A percentile compares a stretch with the other conserved stretches of the same genome.
Evolutionary conservation across 2,113 vertebrate species (phyloP).

Genomic region (Conger conger): DNA sequence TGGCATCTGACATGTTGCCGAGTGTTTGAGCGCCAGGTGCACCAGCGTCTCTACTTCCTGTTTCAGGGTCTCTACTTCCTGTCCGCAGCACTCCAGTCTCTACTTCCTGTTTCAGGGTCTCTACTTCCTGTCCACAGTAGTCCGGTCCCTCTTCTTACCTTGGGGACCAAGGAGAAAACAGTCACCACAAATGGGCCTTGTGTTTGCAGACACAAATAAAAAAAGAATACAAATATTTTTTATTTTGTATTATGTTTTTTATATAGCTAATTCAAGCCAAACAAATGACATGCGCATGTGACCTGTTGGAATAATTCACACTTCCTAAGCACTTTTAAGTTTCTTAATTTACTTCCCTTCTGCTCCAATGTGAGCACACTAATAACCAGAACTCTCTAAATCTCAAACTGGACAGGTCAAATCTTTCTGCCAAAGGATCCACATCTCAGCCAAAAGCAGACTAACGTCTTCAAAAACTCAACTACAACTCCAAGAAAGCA

Average conservation of each 20-base stretch:
- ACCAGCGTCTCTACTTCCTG: not conserved
- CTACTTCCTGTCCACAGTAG: not conserved
- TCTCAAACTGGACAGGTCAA: too few species aligned
- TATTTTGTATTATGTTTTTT: not conserved
- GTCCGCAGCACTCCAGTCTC: not conserved
- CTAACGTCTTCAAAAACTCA: too few species aligned
- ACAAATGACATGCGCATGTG: too few species aligned
- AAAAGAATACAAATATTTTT: not conserved
- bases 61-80: not conserved
- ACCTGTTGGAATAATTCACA: too few species aligned
- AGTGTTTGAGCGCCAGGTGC: not conserved
- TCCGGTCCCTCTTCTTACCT: not conserved
- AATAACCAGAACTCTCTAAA: too few species aligned
- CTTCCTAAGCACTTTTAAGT: too few species aligned
- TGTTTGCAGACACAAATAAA: not conserved
- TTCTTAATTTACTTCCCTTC: too few species aligned
- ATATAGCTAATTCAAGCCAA: too few species aligned
- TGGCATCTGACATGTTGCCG: slow-evolving; percentile 57
- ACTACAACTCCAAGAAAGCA: too few species aligned
- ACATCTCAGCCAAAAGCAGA: too few species aligned
- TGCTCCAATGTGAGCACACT: too few species aligned
- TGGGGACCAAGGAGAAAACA: not conserved
- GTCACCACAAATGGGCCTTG: not conserved
- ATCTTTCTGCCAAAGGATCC: too few species aligned
- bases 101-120: not conserved